A percentile compares a stretch with the other conserved stretches of the same genome.
Evolutionary conservation across 2,797 vertebrate genomes (phyloP).

Genomic region (Aythya fuligula): DNA sequence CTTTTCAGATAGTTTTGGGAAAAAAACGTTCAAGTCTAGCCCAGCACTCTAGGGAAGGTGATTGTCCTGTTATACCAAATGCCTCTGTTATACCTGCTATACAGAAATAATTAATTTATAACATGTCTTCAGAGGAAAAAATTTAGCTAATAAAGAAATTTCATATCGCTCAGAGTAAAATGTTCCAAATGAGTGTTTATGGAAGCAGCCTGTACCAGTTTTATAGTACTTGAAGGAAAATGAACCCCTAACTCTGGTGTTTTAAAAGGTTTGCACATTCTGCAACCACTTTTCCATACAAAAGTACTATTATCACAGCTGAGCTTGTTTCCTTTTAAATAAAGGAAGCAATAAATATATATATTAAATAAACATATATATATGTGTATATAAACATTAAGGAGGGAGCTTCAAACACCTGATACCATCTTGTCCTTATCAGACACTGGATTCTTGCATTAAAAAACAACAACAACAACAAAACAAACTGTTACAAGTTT

Average conservation of each 20-base stretch:
- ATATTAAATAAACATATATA: background rate
- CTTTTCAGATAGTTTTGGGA: background rate
- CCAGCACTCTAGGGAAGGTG: background rate
- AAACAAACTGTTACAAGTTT: background rate
- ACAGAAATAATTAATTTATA: background rate
- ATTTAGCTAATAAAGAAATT: background rate
- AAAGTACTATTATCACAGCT: background rate
- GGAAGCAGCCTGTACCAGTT: background rate
- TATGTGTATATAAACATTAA: background rate
- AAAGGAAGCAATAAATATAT: background rate
- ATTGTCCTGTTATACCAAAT: background rate
- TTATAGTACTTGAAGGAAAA: background rate
- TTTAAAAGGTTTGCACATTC: background rate
- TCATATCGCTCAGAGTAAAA: background rate
- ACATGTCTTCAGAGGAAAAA: background rate
- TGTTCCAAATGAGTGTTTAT: background rate
- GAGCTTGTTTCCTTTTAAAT: background rate
- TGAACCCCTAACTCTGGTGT: background rate
- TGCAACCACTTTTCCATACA: background rate
- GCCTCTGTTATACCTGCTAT: background rate
- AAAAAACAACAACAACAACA: background rate
- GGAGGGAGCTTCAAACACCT: background rate
- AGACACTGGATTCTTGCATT: background rate
- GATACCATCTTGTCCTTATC: background rate
- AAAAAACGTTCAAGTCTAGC: background rate